Evolutionary conservation across 2,113 vertebrate genomes (phyloP).

Genomic region (Grantiella picta): DNA sequence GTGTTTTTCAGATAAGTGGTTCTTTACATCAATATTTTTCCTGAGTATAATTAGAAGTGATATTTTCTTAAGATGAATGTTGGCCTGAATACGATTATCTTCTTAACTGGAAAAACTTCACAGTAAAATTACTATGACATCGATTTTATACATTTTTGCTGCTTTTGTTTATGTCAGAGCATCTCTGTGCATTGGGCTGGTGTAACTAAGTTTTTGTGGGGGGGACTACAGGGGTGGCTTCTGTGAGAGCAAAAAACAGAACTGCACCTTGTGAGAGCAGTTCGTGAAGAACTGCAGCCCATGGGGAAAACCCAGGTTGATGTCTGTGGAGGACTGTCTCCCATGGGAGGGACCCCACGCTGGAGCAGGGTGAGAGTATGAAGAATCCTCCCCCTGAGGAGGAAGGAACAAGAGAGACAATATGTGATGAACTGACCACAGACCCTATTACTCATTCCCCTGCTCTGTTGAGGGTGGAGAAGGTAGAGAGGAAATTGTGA

Average conservation of each 20-base stretch:
- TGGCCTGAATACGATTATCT: neutral
- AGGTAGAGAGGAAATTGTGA: neutral
- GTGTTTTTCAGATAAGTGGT: neutral
- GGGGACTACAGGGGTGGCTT: rapidly evolving
- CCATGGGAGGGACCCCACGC: rapidly evolving
- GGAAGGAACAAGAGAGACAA: neutral
- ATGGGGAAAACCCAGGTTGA: no score
- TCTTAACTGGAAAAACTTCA: neutral
- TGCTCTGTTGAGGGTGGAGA: neutral
- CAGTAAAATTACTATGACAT: neutral
- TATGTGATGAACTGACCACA: neutral
- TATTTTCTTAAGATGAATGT: neutral
- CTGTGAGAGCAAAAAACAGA: neutral
- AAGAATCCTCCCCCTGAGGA: neutral
- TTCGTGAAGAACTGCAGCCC: neutral
- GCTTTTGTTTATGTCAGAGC: neutral
- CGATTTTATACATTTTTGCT: neutral
- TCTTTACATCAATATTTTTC: neutral
- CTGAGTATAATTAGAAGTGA: neutral
- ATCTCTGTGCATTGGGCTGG: neutral
- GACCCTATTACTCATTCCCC: neutral
- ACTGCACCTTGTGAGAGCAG: neutral
- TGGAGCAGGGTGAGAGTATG: neutral
- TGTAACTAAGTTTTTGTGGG: neutral
- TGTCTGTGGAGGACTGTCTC: neutral